These are phyloP conservation scores for Tragelaphus strepsiceros DNA, from an alignment of 2,113 vertebrate genomes.

Conservation along the genomic window DNA sequence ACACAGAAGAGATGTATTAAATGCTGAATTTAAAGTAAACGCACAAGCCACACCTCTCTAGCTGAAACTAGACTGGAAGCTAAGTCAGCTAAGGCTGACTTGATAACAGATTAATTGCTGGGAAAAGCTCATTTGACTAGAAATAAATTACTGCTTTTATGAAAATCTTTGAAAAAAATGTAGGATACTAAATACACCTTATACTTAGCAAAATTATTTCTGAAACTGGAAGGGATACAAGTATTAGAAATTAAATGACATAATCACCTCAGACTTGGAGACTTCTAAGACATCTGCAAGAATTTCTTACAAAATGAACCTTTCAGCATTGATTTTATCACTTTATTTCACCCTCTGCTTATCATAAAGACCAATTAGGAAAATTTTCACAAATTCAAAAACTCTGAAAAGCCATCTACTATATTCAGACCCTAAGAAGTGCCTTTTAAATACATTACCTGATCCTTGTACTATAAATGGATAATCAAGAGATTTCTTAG, in stretches of 20 bases:
- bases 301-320: not conserved
- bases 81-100: not conserved
- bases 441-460: not conserved
- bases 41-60: not conserved
- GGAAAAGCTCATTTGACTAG: not conserved
- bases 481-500: not conserved
- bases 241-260: not conserved
- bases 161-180: not conserved
- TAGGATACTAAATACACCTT: not conserved
- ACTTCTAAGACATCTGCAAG: not conserved
- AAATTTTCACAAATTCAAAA: not conserved
- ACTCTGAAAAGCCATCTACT: not conserved
- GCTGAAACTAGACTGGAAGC: not conserved
- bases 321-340: slow-evolving; percentile 1
- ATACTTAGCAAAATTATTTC: not conserved
- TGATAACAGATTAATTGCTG: not conserved
- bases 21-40: not conserved
- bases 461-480: not conserved
- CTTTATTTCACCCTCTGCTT: not conserved
- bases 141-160: not conserved
- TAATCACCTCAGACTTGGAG: not conserved
- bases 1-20: not conserved
- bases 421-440: not conserved
- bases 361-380: slow-evolving; percentile 11
- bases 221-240: not conserved